These are phyloP conservation scores for Takifugu rubripes DNA, from an alignment of 2,797 vertebrate genomes.

Conservation along the genomic window DNA sequence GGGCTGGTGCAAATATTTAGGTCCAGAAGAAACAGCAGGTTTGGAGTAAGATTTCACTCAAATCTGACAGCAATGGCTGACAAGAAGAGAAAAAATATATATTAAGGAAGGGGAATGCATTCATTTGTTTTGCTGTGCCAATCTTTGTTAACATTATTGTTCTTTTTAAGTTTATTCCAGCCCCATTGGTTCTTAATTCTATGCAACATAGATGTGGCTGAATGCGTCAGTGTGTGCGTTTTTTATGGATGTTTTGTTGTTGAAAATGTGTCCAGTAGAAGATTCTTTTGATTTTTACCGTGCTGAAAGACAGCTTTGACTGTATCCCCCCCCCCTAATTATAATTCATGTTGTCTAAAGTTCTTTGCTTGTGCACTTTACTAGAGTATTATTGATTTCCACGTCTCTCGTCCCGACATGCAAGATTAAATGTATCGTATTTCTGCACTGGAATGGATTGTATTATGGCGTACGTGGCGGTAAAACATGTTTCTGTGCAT, in stretches of 20 bases:
- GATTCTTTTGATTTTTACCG: conserved; percentile 67
- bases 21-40: conserved; percentile 28
- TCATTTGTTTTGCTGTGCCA: conserved; percentile 81
- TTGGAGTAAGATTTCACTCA: conserved; percentile 40
- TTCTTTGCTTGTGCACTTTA: conserved; percentile 78
- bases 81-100: conserved; percentile 8
- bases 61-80: conserved; percentile 27
- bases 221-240: conserved; percentile 62
- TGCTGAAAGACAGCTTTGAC: conserved; percentile 50
- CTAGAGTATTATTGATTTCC: conserved; percentile 54
- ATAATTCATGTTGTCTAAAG: conserved; percentile 56
- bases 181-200: conserved; percentile 86
- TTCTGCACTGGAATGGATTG: conserved; percentile 52
- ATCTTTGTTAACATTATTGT: conserved; percentile 51
- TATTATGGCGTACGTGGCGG: conserved; percentile 44
- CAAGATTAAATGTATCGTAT: conserved; percentile 57
- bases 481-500: conserved; percentile 50
- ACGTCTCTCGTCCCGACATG: conserved; percentile 49
- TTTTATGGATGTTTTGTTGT: conserved; percentile 58
- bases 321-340: conserved; percentile 42
- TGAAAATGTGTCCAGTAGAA: conserved; percentile 57
- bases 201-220: conserved; percentile 90
- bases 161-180: conserved; percentile 59
- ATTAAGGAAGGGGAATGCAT: conserved; percentile 22
- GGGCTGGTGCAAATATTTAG: conserved; percentile 51